Evolutionary conservation across 2,113 vertebrate genomes (phyloP).

Genomic region (Lagopus leucura): DNA sequence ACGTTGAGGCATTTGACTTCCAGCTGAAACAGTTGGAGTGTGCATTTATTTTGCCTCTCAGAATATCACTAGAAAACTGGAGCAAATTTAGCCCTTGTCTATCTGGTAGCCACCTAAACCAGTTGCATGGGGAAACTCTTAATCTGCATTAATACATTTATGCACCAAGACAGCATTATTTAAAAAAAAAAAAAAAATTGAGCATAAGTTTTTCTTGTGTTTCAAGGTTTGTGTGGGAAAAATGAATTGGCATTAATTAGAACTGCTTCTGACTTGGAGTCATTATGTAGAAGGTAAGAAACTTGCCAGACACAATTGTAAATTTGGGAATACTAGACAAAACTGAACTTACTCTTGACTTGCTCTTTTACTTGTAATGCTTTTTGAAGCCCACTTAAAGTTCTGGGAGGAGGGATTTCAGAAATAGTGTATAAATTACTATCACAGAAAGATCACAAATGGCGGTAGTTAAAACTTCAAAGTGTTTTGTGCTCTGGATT

Average conservation of each 20-base stretch:
- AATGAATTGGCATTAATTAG: conserved; percentile 42
- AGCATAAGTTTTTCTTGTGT: neutral
- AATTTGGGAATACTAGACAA: conserved; percentile 42
- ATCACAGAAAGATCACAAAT: conserved; percentile 63
- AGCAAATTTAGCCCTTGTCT: neutral
- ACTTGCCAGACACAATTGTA: conserved; percentile 46
- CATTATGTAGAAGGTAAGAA: conserved; percentile 21
- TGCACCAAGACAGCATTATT: conserved; percentile 39
- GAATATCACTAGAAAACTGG: conserved; percentile 5
- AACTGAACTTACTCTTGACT: conserved; percentile 66
- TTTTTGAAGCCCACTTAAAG: conserved; percentile 23
- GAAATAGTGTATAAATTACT: conserved; percentile 56
- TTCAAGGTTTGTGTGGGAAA: conserved; percentile 49
- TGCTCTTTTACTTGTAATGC: conserved; percentile 29
- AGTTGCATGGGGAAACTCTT: conserved; percentile 10
- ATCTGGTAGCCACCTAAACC: neutral
- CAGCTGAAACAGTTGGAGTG: conserved; percentile 8
- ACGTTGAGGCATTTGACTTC: conserved; percentile 37
- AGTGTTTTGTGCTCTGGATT: conserved; percentile 74
- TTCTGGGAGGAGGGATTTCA: conserved; percentile 32
- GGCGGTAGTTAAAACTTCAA: conserved; percentile 63
- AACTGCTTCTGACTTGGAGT: conserved; percentile 33
- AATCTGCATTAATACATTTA: neutral
- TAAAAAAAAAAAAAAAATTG: neutral
- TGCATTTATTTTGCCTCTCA: conserved; percentile 44